A percentile compares a stretch with the other conserved stretches of the same genome.
Conservation (phyloP, 2,113 vertebrate genomes). For the Daubentonia madagascariensis region DNA sequence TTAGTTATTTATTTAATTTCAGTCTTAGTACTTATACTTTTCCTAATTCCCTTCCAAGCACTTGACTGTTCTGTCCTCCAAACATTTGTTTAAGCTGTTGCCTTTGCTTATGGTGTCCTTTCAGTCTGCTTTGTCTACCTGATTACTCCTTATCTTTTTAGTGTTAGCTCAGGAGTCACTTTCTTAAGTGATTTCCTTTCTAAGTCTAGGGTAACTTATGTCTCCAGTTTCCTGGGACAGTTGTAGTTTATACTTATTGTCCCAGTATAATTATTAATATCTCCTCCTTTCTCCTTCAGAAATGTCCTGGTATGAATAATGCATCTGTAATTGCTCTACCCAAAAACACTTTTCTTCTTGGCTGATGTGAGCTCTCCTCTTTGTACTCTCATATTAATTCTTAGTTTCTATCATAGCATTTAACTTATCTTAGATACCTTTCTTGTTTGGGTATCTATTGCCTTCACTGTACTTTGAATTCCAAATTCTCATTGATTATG, state of each 20-base stretch:
- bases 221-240: neutral
- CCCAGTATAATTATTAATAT: neutral
- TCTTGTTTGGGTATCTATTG: neutral
- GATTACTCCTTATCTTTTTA: neutral
- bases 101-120: neutral
- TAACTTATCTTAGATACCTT: neutral
- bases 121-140: neutral
- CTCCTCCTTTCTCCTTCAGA: neutral
- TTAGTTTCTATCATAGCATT: neutral
- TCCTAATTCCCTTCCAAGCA: neutral
- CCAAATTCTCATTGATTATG: neutral
- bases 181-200: neutral
- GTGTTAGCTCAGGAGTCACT: neutral
- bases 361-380: neutral
- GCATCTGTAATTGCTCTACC: neutral
- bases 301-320: neutral
- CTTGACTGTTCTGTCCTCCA: neutral
- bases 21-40: neutral
- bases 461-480: constrained; percentile 11
- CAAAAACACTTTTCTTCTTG: neutral
- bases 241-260: neutral
- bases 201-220: neutral
- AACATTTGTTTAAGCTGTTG: neutral
- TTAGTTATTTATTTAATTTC: constrained; percentile 3
- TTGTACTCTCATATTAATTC: neutral